Percentiles rank a stretch among this genome's conserved stretches.
Conservation (phyloP, 2,113 vertebrate species). For the Spea bombifrons region DNA sequence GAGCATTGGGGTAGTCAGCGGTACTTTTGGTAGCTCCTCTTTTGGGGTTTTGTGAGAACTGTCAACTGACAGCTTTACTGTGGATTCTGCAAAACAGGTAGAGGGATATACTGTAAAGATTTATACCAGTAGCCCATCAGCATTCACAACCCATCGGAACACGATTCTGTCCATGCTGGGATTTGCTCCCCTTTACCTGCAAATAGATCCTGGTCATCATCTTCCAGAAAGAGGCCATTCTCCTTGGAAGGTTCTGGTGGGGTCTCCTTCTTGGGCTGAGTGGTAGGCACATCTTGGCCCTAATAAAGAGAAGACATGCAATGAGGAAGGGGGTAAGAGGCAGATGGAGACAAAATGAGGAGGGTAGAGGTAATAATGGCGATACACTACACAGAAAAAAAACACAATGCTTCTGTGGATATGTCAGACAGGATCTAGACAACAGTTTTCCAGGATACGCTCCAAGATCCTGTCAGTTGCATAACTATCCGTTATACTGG, state of each 20-base stretch:
- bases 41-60: conserved; percentile 76
- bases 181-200: conserved; percentile 65
- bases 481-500: neutral
- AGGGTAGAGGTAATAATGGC: neutral
- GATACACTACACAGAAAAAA: neutral
- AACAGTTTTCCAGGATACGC: neutral
- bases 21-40: conserved; percentile 62
- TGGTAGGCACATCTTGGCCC: conserved; percentile 55
- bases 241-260: conserved; percentile 65
- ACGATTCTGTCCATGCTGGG: no score
- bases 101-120: no score
- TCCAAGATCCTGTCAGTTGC: neutral
- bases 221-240: conserved; percentile 80
- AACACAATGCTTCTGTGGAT: neutral
- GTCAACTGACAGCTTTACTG: conserved; percentile 89
- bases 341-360: neutral
- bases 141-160: no score
- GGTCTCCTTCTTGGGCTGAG: conserved; percentile 50
- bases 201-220: conserved; percentile 84
- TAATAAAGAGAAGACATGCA: conserved; percentile 50
- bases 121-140: no score
- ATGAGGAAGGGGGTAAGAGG: conserved; percentile 20
- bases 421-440: neutral
- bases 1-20: conserved; percentile 62
- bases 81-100: conserved; percentile 76